Percentiles rank a stretch among this genome's conserved stretches.
Evolutionary conservation across 2,888 invertebrate genomes (phyloP).

Genomic region (Laothoe populi): DNA sequence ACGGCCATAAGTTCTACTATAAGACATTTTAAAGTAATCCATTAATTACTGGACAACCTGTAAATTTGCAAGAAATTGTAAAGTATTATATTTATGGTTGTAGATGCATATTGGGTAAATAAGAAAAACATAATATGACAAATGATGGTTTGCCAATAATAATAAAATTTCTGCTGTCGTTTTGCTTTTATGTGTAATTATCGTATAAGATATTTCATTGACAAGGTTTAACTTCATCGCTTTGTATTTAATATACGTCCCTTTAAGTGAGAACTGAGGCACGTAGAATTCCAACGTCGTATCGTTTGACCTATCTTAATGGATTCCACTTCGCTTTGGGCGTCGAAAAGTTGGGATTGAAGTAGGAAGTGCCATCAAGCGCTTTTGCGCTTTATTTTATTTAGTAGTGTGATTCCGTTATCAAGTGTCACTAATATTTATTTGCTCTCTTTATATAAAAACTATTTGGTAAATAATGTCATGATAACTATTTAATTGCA

Average conservation of each 20-base stretch:
- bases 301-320: conserved; percentile 72
- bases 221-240: conserved; percentile 9
- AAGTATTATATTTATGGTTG: no score
- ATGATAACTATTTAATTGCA: not conserved
- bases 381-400: conserved; percentile 46
- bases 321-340: conserved; percentile 62
- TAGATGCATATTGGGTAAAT: no score
- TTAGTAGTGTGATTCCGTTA: not conserved
- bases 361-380: conserved; percentile 42
- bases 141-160: no score
- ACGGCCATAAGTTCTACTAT: no score
- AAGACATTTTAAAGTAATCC: no score
- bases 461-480: not conserved
- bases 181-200: no score
- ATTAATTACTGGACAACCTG: no score
- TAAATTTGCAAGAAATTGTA: no score
- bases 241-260: conserved; percentile 32
- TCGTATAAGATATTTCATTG: not conserved
- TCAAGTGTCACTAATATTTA: not conserved
- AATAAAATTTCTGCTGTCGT: no score
- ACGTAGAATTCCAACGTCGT: conserved; percentile 41
- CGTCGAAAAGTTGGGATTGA: conserved; percentile 57
- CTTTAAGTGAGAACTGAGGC: conserved; percentile 42
- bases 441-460: not conserved
- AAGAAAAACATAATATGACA: no score